phyloP scores from a whole-genome alignment of 2,113 vertebrate genomes.

The Forbesichthys papilliferus region DNA sequence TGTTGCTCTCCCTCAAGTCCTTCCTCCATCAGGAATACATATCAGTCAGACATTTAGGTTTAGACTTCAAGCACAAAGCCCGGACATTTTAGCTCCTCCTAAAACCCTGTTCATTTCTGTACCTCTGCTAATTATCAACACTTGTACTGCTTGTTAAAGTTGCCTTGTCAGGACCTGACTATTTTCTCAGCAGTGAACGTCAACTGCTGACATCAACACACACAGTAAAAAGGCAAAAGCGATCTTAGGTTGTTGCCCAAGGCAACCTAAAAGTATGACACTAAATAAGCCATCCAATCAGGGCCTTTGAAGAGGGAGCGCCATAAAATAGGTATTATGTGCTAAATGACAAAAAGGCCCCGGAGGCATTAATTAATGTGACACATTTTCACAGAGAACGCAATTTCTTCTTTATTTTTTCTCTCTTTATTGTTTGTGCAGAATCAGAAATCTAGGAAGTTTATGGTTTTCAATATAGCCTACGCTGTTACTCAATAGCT shows the following conservation, averaged over 20 bases:
- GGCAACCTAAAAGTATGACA: slow-evolving; percentile 3
- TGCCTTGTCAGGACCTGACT: slow-evolving; percentile 55
- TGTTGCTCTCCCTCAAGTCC: slow-evolving; percentile 11
- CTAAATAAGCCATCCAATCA: slow-evolving; percentile 10
- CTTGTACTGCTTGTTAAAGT: slow-evolving; percentile 30
- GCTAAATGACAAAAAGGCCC: slow-evolving; percentile 26
- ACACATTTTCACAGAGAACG: slow-evolving; percentile 2
- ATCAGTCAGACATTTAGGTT: slow-evolving; percentile 44
- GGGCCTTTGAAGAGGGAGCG: slow-evolving; percentile 37
- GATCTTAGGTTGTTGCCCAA: no score
- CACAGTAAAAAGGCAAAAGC: no score
- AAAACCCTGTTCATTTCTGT: slow-evolving; percentile 17
- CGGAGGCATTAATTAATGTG: slow-evolving; percentile 12
- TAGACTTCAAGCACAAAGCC: slow-evolving; percentile 32
- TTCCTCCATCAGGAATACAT: slow-evolving; percentile 35
- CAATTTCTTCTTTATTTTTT: no score
- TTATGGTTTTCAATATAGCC: no score
- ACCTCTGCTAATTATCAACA: slow-evolving; percentile 30
- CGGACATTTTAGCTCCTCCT: slow-evolving; percentile 25
- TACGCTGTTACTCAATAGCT: no score
- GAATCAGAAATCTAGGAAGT: slow-evolving; percentile 17
- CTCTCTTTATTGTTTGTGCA: slow-evolving; percentile 9
- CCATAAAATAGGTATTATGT: slow-evolving; percentile 38
- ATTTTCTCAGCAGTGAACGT: slow-evolving; percentile 50
- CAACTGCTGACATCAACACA: slow-evolving; percentile 37